phyloP scores from a whole-genome alignment of 1,140 invertebrate species.

The Hirudo medicinalis region DNA sequence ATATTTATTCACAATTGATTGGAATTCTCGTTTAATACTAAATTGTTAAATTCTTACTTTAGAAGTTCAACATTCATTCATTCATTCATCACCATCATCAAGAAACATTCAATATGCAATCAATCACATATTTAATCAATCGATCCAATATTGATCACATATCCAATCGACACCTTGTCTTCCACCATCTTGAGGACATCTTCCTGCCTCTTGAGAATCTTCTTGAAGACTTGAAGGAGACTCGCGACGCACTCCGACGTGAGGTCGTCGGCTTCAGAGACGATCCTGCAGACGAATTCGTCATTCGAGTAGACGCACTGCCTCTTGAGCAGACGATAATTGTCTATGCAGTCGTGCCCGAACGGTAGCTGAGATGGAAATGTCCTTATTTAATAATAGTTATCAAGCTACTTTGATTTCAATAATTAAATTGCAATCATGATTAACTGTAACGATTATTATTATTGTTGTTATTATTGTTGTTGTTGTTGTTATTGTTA shows the following conservation, averaged over 20 bases:
- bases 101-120: too few relatives aligned
- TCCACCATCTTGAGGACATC: conserved; percentile 40
- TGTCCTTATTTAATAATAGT: background rate
- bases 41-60: too few relatives aligned
- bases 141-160: too few relatives aligned
- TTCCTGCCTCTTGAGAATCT: conserved; percentile 79
- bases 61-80: too few relatives aligned
- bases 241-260: conserved; percentile 73
- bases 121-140: too few relatives aligned
- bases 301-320: conserved; percentile 99
- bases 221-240: conserved; percentile 81
- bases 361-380: conserved; percentile 34
- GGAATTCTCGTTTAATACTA: too few relatives aligned
- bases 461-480: too few relatives aligned
- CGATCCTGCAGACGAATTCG: conserved; percentile 97
- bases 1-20: too few relatives aligned
- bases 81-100: too few relatives aligned
- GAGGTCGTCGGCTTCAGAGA: conserved; percentile 66
- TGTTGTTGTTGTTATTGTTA: too few relatives aligned
- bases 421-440: background rate
- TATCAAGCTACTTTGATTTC: background rate
- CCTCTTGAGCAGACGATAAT: conserved; percentile 81
- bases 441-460: too few relatives aligned
- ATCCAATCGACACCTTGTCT: conserved; percentile 43
- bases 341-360: conserved; percentile 80